Percentiles rank a stretch among this genome's conserved stretches.
Conservation (phyloP, 2,113 vertebrate genomes). For the Heloderma charlesbogerti region DNA sequence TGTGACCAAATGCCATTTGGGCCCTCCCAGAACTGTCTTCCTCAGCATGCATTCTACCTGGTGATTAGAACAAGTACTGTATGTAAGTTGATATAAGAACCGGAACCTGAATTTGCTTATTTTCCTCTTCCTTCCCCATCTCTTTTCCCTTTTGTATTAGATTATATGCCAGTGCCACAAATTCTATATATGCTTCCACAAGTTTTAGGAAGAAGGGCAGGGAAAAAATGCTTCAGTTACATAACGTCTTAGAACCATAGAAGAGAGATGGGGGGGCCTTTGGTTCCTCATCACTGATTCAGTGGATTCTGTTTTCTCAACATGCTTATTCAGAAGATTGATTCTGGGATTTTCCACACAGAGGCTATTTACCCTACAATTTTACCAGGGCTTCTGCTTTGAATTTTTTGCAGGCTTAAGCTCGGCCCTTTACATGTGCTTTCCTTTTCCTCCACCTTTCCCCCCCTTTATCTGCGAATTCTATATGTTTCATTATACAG, state of each 20-base stretch:
- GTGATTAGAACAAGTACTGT: no score
- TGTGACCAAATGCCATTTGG: neutral
- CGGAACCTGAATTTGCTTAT: neutral
- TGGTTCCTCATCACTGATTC: neutral
- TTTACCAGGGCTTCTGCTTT: no score
- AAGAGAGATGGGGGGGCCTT: neutral
- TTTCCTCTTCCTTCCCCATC: neutral
- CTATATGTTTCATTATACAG: no score
- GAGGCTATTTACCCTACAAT: no score
- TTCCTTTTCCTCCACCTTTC: no score
- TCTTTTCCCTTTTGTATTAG: neutral
- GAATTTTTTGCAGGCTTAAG: no score
- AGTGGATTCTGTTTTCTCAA: neutral
- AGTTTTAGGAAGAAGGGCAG: neutral
- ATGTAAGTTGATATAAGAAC: no score
- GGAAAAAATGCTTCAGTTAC: neutral
- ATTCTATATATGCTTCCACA: neutral
- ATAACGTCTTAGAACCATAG: neutral
- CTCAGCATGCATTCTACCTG: neutral
- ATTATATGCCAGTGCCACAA: no score
- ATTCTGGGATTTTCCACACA: no score
- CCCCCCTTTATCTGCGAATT: no score
- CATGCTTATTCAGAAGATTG: neutral
- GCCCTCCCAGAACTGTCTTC: neutral
- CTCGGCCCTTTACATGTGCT: no score